Base-by-base conservation (phyloP, 2,113 vertebrate genomes). In the Nannospalax galili region DNA sequence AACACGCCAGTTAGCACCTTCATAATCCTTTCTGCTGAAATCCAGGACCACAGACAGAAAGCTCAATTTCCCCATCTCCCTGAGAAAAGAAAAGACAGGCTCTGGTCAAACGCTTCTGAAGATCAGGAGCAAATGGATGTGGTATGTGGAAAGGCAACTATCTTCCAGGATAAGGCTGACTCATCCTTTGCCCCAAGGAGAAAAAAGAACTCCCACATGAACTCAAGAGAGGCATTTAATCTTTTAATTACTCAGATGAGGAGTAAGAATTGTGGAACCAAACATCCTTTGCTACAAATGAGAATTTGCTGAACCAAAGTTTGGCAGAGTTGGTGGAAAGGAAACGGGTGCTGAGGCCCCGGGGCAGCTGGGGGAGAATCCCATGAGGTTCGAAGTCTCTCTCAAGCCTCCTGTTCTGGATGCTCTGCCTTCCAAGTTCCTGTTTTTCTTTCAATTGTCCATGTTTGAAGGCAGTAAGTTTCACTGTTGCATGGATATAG, bases 401-500 rank as follows among this genome's bases (percentile, higher is more conserved):
- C 17, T 17, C 24, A 30, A 67, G 2, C 28, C 35, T 56, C 28
- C 6, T 35, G 3, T 2, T 80, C 48, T 72, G 42, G 5, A 32
- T 42, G n/a, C 12, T 87, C 48, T 64, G 24, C 22, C 37, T 48
- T 26, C n/a, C 16, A 19, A 35, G 17, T 0, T 3, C 16, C 4
- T 10, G 5, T 26, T 45, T 1, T 69, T 28, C 52, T 75, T 74
- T 73, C 5, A 3, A 0, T 60, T 87, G 75, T 70, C 48, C 32
- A 2, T 48, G 48, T 84, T 42, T 40, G 42, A 70, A 11, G 24
- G 19, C 10, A 40, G 9, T 40, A 37, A 9, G 32, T 9, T 75
- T 79, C 4, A 64, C 24, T 20, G 32, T 60, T 1, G 20, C 7
- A 0, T 3, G 0, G 37, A 1, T 3, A 4, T 15, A 67, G 8